Evolutionary conservation across 2,888 invertebrate genomes (phyloP).

Genomic region (Amphiduros pacificus): DNA sequence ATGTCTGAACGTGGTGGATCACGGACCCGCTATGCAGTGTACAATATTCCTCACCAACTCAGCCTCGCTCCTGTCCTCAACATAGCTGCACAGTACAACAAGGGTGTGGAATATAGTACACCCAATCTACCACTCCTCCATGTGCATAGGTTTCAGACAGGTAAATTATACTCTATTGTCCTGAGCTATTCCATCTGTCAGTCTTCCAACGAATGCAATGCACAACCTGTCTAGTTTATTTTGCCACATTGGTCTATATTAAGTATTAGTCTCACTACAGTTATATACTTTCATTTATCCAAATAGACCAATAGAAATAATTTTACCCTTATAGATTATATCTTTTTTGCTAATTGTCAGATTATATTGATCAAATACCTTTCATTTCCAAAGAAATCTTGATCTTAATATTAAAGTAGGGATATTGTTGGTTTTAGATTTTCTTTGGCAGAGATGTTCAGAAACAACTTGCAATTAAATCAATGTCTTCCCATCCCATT

Average conservation of each 20-base stretch:
- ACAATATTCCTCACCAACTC: slow-evolving; percentile 66
- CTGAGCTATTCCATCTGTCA: neutral
- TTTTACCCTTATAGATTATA: no score
- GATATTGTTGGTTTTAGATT: no score
- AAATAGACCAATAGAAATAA: no score
- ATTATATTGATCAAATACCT: no score
- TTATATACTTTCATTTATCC: no score
- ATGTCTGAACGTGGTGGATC: slow-evolving; percentile 69
- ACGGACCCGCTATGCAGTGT: slow-evolving; percentile 71
- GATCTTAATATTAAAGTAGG: no score
- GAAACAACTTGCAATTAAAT: no score
- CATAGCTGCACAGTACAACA: slow-evolving; percentile 71
- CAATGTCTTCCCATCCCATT: no score
- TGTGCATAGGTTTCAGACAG: slow-evolving; percentile 67
- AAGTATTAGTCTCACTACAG: no score
- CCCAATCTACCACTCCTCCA: slow-evolving; percentile 67
- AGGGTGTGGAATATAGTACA: slow-evolving; percentile 36
- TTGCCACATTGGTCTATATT: neutral
- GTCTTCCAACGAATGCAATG: slow-evolving; percentile 6
- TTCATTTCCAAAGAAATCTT: no score
- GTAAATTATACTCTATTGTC: slow-evolving; percentile 42
- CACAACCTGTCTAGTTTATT: neutral
- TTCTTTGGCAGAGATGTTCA: no score
- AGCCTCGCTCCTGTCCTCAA: slow-evolving; percentile 65
- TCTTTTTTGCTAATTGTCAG: no score